Conservation (phyloP, 64 coral and sea anemone species). For the Montipora efflorescens region DNA sequence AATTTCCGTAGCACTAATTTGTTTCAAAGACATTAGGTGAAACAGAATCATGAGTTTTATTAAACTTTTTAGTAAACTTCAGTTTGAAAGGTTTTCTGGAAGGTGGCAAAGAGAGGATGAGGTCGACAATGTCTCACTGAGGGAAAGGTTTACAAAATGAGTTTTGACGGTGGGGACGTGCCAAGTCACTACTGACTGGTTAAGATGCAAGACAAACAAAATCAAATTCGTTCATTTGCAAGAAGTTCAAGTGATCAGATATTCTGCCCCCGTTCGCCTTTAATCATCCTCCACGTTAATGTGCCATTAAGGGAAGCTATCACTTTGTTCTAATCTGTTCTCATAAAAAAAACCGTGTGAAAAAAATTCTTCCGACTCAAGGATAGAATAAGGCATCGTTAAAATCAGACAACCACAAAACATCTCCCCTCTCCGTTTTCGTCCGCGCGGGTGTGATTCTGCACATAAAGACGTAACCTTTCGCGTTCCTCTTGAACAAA, state of each 20-base stretch:
- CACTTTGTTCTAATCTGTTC: too few relatives aligned
- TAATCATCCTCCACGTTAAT: too few relatives aligned
- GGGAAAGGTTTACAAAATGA: not conserved
- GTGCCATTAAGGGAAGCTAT: too few relatives aligned
- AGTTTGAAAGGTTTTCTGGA: not conserved
- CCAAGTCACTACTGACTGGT: not conserved
- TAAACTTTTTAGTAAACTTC: not conserved
- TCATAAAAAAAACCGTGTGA: too few relatives aligned
- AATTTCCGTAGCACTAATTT: not conserved
- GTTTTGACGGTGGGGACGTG: not conserved
- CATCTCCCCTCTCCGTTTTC: too few relatives aligned
- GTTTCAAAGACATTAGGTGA: not conserved
- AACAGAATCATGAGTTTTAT: not conserved
- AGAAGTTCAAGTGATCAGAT: too few relatives aligned
- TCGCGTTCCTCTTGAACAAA: not conserved
- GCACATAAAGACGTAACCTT: not conserved
- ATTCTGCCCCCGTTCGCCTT: too few relatives aligned
- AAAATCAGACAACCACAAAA: too few relatives aligned
- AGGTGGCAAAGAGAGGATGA: not conserved
- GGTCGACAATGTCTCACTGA: too few relatives aligned
- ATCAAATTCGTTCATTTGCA: not conserved
- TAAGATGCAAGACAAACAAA: not conserved
- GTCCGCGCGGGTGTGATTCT: not conserved
- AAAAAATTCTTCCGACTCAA: too few relatives aligned
- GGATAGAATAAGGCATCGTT: too few relatives aligned